Conservation (phyloP, 1,140 invertebrate species). For the Marisa cornuarietis region DNA sequence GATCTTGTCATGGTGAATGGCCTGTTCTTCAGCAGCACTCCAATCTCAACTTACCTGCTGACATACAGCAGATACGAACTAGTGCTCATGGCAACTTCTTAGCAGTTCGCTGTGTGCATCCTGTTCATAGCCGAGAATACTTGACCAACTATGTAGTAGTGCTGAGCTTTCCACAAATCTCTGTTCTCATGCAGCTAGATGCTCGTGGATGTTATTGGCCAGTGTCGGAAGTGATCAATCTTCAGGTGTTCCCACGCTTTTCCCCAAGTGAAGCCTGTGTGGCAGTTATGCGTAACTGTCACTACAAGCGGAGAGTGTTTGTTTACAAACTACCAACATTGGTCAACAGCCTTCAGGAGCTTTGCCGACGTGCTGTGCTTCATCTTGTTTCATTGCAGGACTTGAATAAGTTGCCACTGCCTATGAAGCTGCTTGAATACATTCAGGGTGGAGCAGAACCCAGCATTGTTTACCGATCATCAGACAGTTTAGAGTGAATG, state of each 20-base stretch:
- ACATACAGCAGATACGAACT: constrained; percentile 48
- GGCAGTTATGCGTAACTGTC: constrained; percentile 49
- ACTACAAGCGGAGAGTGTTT: constrained; percentile 48
- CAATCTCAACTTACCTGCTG: constrained; percentile 38
- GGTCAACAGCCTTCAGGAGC: constrained; percentile 40
- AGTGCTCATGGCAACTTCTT: constrained; percentile 48
- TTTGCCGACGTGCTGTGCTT: constrained; percentile 47
- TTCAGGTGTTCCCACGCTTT: constrained; percentile 54
- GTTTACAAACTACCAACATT: constrained; percentile 49
- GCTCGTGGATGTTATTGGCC: constrained; percentile 54
- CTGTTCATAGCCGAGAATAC: constrained; percentile 46
- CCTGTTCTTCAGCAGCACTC: constrained; percentile 28
- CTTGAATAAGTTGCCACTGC: constrained; percentile 44
- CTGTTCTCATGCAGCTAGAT: constrained; percentile 45
- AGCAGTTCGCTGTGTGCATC: constrained; percentile 44
- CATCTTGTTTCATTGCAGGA: constrained; percentile 46
- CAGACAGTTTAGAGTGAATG: too few relatives aligned
- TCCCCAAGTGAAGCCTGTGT: constrained; percentile 48
- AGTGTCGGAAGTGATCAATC: constrained; percentile 52
- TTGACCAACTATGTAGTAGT: constrained; percentile 43
- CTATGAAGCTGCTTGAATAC: constrained; percentile 39
- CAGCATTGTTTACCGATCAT: not conserved
- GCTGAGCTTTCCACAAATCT: constrained; percentile 35
- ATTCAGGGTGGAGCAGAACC: constrained; percentile 25
- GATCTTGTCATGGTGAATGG: constrained; percentile 32